Conservation (phyloP, 2,113 vertebrate genomes). For the Chloebia gouldiae region DNA sequence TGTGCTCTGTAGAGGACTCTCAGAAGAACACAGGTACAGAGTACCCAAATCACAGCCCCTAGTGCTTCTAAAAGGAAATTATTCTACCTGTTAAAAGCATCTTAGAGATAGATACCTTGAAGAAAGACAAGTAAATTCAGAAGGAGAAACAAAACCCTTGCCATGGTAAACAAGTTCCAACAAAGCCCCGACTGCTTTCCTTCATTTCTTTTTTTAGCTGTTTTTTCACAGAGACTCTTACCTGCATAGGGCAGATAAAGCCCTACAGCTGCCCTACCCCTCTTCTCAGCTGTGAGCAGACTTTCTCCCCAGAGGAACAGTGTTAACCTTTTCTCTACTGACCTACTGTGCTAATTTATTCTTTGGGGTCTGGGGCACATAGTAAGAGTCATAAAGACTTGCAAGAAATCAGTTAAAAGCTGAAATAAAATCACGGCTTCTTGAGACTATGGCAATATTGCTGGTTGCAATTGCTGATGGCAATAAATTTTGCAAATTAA, state of each 20-base stretch:
- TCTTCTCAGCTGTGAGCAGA: background rate
- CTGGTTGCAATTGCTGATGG: background rate
- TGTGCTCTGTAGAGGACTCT: background rate
- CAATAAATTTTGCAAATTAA: slow-evolving; percentile 24
- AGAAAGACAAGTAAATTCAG: background rate
- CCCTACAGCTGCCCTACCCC: background rate
- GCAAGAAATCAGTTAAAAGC: background rate
- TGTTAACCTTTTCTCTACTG: background rate
- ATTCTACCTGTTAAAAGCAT: background rate
- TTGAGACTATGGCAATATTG: background rate
- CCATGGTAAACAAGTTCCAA: background rate
- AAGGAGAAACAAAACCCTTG: background rate
- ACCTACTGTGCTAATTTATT: background rate
- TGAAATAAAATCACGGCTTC: background rate
- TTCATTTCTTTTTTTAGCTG: background rate
- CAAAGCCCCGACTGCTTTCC: background rate
- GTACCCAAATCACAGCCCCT: background rate
- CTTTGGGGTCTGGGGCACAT: background rate
- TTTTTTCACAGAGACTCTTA: background rate
- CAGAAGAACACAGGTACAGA: background rate
- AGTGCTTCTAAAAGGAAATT: background rate
- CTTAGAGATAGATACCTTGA: background rate
- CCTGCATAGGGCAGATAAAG: background rate
- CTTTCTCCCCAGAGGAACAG: background rate
- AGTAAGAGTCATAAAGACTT: background rate